Base-by-base conservation (phyloP, 2,888 invertebrate species). In the Lepas anatifera region DNA sequence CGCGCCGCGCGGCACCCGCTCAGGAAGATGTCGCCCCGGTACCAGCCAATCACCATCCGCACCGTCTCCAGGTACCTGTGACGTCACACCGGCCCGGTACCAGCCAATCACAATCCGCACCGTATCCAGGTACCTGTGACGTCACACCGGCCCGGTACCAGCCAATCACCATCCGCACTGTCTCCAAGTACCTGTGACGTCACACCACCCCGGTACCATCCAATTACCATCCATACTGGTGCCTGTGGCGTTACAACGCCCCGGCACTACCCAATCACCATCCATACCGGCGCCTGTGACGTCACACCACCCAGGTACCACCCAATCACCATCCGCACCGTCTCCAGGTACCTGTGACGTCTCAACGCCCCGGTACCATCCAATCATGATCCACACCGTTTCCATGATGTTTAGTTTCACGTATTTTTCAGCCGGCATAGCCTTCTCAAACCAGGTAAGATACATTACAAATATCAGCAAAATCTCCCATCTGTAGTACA, bases 11-110 rank as follows among this genome's bases (percentile, higher is more conserved):
- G 39, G 25, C 25, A 18, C 4, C n/a, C 39, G 39, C 16, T 6
- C 8, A 2, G 8, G 66, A 66, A 66, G 16, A 66, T 29, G 66
- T 66, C 66, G 0, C 66, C 66, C 13, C 66, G 27, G 41, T 66
- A 66, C 66, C 66, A 66, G 39, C 39, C 25, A 16, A 37, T 39
- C 37, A 66, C 66, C 66, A 66, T 66, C 8, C 66, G 66, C 25
- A 66, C 27, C 39, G 66, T 66, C 39, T 66, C 66, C 66, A 66
- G 27, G 27, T 66, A 66, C 27, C 66, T 66, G 66, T 11, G 10
- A 64, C 29, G 22, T n/a, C 48, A 48, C 48, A 48, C 48, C 18
- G 6, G 22, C 48, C n/a, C n/a, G n/a, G n/a, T n/a, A n/a, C n/a
- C n/a, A n/a, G n/a, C n/a, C n/a, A n/a, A n/a, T n/a, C n/a, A n/a